These are phyloP conservation scores for Drosophila cardini DNA, from an alignment of 1,140 invertebrate species.

Conservation along the genomic window DNA sequence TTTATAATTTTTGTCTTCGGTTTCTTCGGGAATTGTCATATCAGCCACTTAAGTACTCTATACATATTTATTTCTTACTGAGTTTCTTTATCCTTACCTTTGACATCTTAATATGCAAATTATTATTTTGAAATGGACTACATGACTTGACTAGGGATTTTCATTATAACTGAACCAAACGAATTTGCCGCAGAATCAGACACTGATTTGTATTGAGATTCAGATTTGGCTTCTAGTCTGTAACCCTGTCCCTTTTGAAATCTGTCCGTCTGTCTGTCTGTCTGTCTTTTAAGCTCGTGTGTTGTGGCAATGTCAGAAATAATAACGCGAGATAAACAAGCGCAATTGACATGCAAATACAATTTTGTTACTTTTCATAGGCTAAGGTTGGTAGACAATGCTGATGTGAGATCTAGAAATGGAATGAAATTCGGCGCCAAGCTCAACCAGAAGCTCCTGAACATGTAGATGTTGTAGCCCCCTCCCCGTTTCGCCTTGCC, in stretches of 20 bases:
- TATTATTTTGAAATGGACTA: constrained; percentile 61
- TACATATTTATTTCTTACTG: too few relatives aligned
- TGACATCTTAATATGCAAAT: constrained; percentile 62
- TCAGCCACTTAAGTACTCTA: neutral
- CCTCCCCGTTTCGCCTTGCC: neutral
- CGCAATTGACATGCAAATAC: constrained; percentile 81
- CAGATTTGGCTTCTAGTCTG: constrained; percentile 15
- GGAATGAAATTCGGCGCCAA: constrained; percentile 51
- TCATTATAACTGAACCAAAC: constrained; percentile 53
- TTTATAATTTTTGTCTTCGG: neutral
- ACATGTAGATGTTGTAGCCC: constrained; percentile 18
- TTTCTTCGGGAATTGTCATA: neutral
- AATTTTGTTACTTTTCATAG: constrained; percentile 55
- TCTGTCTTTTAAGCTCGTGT: constrained; percentile 32
- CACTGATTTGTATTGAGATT: constrained; percentile 4
- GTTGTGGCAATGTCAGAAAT: constrained; percentile 70
- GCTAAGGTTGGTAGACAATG: constrained; percentile 2
- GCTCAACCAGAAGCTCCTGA: constrained; percentile 25
- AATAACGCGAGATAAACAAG: constrained; percentile 80
- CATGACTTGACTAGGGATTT: constrained; percentile 59
- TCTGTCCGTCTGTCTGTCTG: constrained; percentile 16
- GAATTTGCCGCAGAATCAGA: constrained; percentile 40
- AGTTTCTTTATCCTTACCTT: constrained; percentile 12
- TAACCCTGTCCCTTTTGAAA: neutral
- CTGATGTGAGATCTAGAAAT: constrained; percentile 15